phyloP scores from a whole-genome alignment of 2,797 vertebrate genomes.

The Syngnathus rostellatus region DNA sequence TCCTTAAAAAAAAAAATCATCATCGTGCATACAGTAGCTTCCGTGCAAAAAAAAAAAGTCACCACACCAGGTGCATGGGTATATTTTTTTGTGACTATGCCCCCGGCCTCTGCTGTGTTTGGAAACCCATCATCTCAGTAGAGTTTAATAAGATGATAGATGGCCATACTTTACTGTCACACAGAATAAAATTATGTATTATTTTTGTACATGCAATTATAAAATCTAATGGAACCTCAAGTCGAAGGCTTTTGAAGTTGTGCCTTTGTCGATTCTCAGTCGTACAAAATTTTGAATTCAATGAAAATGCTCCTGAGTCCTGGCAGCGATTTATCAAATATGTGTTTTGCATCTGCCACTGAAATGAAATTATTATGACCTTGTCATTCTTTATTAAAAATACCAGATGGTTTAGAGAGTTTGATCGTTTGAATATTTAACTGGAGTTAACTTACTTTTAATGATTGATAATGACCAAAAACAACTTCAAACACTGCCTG shows the following conservation, averaged over 20 bases:
- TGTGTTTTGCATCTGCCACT: not conserved
- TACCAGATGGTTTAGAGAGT: not conserved
- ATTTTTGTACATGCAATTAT: not conserved
- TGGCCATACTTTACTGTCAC: not conserved
- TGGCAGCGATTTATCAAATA: not conserved
- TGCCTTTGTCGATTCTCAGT: no score
- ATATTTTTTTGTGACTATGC: slow-evolving; percentile 22
- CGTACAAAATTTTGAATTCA: not conserved
- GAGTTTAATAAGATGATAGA: not conserved
- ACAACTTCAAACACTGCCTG: not conserved
- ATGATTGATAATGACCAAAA: not conserved
- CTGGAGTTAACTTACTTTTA: not conserved
- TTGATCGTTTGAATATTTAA: not conserved
- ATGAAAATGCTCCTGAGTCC: not conserved
- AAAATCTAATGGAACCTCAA: not conserved
- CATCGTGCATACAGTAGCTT: slow-evolving; percentile 31
- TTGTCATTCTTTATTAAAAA: not conserved
- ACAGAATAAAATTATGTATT: not conserved
- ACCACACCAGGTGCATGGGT: slow-evolving; percentile 49
- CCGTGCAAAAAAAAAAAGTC: slow-evolving; percentile 42
- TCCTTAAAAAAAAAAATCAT: slow-evolving; percentile 39
- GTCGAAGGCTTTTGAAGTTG: not conserved
- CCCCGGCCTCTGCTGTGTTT: not conserved
- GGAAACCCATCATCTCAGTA: not conserved
- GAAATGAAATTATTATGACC: not conserved